Base-by-base conservation (phyloP, 2,113 vertebrate species). In the Ovis canadensis region DNA sequence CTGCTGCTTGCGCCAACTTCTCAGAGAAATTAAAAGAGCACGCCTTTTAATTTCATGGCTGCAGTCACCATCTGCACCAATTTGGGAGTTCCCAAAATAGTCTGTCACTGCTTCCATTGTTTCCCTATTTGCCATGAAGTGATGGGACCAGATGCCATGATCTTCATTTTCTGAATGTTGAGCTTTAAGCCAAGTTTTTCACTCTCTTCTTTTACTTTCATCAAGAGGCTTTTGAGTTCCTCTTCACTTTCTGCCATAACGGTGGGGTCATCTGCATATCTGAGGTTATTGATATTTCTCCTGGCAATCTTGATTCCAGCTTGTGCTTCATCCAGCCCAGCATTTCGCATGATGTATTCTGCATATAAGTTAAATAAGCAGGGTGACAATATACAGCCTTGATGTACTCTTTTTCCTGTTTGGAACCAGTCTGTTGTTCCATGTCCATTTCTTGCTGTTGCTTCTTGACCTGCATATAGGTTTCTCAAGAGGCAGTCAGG, bases 1-100 rank as follows among this genome's bases (percentile, higher is more conserved):
- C 71, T 3, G 27, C 33, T 27, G 11, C 62, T 8, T 21, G 0
- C 1, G 2, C 10, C n/a, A 21, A 71, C 19, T 11, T 71, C 64
- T 36, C 17, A 17, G n/a, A 21, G 17, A 71, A 71, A 36, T 71
- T 71, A 10, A 71, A 36, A 36, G n/a, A 71, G 19, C 64, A 23
- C 5, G 9, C 64, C 19, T 71, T 71, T 36, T 71, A 71, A 71
- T 71, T 36, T 36, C n/a, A 36, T 36, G n/a, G n/a, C 64, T 36
- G n/a, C 64, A 71, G 64, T 71, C 64, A 71, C 64, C 64, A 71
- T 36, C 64, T 71, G n/a, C 64, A 71, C 17, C n/a, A 9, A 36
- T 36, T 71, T 36, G 19, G n/a, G 64, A 71, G n/a, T 21, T 31
- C 31, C 60, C 3, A 4, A n/a, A 64, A 71, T 19, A 71, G n/a